Evolutionary conservation across 2,888 invertebrate genomes (phyloP).

Genomic region (Helicoverpa assulta): DNA sequence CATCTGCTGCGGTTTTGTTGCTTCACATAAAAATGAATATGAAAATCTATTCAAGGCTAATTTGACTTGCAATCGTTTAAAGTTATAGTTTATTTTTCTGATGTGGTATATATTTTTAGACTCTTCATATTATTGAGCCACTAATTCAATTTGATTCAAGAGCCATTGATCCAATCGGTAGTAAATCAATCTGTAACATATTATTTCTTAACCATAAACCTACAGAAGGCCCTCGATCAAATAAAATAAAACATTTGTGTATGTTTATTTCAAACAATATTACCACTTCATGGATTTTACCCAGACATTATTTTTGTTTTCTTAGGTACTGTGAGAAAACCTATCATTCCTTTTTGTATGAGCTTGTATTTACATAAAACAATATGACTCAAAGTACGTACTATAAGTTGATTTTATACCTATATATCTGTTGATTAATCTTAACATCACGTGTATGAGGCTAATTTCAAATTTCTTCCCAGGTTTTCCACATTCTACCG

Average conservation of each 20-base stretch:
- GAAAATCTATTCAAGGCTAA: conserved; percentile 47
- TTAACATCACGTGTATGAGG: no score
- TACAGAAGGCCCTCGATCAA: neutral
- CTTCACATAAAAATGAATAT: conserved; percentile 42
- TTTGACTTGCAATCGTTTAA: conserved; percentile 12
- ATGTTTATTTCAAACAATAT: neutral
- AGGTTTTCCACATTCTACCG: no score
- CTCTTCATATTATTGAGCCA: conserved; percentile 3
- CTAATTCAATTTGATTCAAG: no score
- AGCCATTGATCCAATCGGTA: neutral
- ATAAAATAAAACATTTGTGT: neutral
- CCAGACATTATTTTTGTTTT: no score
- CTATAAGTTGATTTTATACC: no score
- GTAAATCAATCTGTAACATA: neutral
- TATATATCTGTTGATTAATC: no score
- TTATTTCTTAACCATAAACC: neutral
- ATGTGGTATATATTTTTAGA: conserved; percentile 6
- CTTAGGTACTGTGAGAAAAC: no score
- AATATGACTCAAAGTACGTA: neutral
- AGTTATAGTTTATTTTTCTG: conserved; percentile 13
- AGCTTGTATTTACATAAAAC: neutral
- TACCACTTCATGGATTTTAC: no score
- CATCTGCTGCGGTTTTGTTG: conserved; percentile 39
- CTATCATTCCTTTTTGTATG: no score
- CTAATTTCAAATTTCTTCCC: no score